Evolutionary conservation across 2,113 vertebrate genomes (phyloP), one percentile per base, ranked within the genome.

Genomic region (Myiopsitta monachus): DNA sequence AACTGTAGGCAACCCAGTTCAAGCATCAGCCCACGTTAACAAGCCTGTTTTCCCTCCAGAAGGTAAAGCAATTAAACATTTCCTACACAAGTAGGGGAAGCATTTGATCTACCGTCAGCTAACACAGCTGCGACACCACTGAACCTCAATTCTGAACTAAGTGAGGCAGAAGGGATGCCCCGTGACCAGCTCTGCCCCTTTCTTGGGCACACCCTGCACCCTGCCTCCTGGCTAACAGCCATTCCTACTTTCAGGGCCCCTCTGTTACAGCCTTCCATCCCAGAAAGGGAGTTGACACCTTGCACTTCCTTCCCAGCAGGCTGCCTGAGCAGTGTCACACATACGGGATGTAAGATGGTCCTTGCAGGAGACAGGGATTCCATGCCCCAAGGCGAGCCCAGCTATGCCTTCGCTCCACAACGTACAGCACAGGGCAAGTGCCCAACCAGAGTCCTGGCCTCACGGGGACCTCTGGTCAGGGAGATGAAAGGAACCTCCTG

Each of bases 281-380:
- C 5, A n/a, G 73, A 14, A 14, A 14, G 8, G 24, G 51, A 22
- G 38, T 1, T 36, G 24, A 11, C 49, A 18, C 33, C 43, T 12
- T 7, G 5, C 1, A 0, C 2, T 41, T 38, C 69, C 73, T 11
- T 46, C 31, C 57, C 63, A 22, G 46, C 22, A 38, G 23, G 39
- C 49, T 30, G 38, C 43, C 47, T 1, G 3, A 16, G 59, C 41
- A 21, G 30, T 49, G n/a, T 47, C 38, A 24, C 31, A 7, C 1
- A 8, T 0, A 1, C 0, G 64, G 62, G 55, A 17, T 0, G 1
- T 1, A 3, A 2, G 24, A 9, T 0, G 38, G 15, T 11, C 41
- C 19, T 46, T 2, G 33, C 15, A 22, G 27, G 9, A 77, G 31
- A 19, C 52, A 5, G 23, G 26, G 9, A 18, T 41, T 16, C 70